Evolutionary conservation across 2,888 invertebrate species (phyloP).

Genomic region (Nesidiocoris tenuis): DNA sequence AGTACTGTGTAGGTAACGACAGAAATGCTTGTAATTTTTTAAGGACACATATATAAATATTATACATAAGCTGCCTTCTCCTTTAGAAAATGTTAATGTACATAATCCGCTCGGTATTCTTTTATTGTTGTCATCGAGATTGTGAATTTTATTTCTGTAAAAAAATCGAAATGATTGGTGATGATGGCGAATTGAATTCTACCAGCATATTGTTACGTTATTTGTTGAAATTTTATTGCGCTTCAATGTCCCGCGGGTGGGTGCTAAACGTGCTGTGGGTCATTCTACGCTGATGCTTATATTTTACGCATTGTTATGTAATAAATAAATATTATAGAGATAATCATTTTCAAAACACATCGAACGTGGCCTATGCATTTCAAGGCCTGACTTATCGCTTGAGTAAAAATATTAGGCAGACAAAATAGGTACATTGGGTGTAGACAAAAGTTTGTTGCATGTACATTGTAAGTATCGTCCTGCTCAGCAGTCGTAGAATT

Average conservation of each 20-base stretch:
- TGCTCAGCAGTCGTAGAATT: too few species aligned
- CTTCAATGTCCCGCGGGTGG: neutral
- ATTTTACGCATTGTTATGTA: neutral
- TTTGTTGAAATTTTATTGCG: neutral
- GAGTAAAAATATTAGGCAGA: too few species aligned
- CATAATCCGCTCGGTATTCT: conserved; percentile 11
- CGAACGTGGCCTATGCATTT: neutral
- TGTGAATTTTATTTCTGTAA: conserved; percentile 19
- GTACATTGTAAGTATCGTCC: too few species aligned
- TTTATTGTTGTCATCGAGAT: conserved; percentile 21
- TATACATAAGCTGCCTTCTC: conserved; percentile 45
- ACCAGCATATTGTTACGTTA: neutral
- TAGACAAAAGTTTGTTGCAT: too few species aligned
- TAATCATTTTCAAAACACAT: neutral
- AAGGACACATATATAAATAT: conserved; percentile 31
- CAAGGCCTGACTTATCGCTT: neutral
- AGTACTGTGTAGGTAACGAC: neutral
- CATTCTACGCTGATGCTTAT: neutral
- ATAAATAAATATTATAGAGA: too few species aligned
- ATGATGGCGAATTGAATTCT: neutral
- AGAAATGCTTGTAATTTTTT: conserved; percentile 46
- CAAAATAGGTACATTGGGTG: too few species aligned
- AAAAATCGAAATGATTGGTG: neutral
- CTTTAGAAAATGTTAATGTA: conserved; percentile 46
- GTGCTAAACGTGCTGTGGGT: neutral